These are phyloP conservation scores for Nannoperca australis DNA, from an alignment of 2,797 vertebrate species.

Conservation along the genomic window DNA sequence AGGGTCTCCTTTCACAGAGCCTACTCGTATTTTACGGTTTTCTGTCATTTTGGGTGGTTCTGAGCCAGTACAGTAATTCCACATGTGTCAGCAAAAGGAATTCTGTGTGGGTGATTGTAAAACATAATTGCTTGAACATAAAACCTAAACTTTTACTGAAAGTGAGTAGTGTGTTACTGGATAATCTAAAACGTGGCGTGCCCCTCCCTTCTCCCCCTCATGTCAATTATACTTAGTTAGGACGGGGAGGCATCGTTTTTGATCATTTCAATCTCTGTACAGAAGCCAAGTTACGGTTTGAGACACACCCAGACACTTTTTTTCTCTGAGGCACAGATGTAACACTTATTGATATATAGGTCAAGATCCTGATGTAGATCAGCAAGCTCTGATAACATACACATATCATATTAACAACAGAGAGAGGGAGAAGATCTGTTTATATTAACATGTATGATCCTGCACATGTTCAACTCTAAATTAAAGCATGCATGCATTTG, in stretches of 20 bases:
- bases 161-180: slow-evolving; percentile 51
- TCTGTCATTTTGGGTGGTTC: slow-evolving; percentile 70
- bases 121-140: slow-evolving; percentile 67
- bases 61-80: slow-evolving; percentile 67
- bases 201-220: slow-evolving; percentile 14
- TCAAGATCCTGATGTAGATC: not conserved
- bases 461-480: slow-evolving; percentile 6
- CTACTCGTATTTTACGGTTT: slow-evolving; percentile 67
- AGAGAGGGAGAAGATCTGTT: slow-evolving; percentile 15
- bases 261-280: slow-evolving; percentile 32
- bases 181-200: slow-evolving; percentile 44
- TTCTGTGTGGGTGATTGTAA: slow-evolving; percentile 69
- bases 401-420: slow-evolving; percentile 1
- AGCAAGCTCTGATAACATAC: slow-evolving; percentile 3
- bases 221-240: slow-evolving; percentile 35
- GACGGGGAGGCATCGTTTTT: slow-evolving; percentile 54
- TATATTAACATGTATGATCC: slow-evolving; percentile 10
- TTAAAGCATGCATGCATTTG: slow-evolving; percentile 15
- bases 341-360: not conserved
- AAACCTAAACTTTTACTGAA: slow-evolving; percentile 68
- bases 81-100: slow-evolving; percentile 75
- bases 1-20: slow-evolving; percentile 67
- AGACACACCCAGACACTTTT: slow-evolving; percentile 17
- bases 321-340: slow-evolving; percentile 15
- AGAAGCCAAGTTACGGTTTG: not conserved